These are phyloP conservation scores for Globia sparganii DNA, from an alignment of 2,888 invertebrate species.

Conservation along the genomic window DNA sequence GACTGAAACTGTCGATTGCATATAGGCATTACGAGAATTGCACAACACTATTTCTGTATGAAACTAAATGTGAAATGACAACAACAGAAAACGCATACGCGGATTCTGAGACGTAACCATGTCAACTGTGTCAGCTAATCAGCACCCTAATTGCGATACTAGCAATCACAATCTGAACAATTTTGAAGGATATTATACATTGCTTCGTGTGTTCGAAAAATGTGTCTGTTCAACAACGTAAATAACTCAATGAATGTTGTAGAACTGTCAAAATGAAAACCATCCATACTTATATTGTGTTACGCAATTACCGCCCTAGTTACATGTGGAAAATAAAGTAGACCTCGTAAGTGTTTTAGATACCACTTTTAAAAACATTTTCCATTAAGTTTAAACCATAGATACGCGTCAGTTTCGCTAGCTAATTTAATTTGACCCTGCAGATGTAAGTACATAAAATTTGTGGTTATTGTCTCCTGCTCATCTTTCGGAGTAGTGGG, in stretches of 20 bases:
- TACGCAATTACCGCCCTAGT: not conserved
- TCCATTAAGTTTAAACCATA: not conserved
- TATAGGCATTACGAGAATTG: slow-evolving; percentile 44
- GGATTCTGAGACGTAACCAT: not conserved
- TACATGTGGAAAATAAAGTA: not conserved
- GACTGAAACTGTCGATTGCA: slow-evolving; percentile 65
- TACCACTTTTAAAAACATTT: not conserved
- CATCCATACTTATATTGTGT: not conserved
- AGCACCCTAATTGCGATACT: not conserved
- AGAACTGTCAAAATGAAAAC: not conserved
- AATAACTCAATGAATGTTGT: not conserved
- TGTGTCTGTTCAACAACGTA: not conserved
- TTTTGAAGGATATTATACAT: not conserved
- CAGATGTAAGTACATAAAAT: not conserved
- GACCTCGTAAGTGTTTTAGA: not conserved
- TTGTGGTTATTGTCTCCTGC: not conserved
- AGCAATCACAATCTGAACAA: not conserved
- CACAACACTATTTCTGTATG: slow-evolving; percentile 47
- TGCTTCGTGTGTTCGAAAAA: not conserved
- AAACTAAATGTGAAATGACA: not conserved
- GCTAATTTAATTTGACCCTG: not conserved
- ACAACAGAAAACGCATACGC: not conserved
- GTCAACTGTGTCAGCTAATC: not conserved
- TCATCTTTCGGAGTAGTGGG: not conserved
- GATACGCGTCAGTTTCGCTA: not conserved